Base-by-base conservation (phyloP, 2,888 invertebrate genomes). In the Eupithecia inturbata region DNA sequence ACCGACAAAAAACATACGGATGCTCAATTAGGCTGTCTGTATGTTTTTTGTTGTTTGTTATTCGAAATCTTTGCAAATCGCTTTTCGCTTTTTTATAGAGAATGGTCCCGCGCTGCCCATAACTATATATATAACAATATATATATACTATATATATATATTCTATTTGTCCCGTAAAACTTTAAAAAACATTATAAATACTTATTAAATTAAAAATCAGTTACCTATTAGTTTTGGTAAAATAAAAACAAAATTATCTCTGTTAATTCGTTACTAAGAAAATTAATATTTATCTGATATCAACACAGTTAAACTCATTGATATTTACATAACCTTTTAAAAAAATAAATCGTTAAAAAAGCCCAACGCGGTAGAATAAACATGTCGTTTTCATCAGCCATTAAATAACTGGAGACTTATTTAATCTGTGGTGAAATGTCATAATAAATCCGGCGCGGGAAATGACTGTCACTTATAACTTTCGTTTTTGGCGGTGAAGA, bases 271-370 rank as follows among this genome's bases (percentile, higher is more conserved):
- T 49, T 49, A 49, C 49, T n/a, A 49, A 49, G 49, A 49, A 49
- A n/a, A 45, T 19, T 4, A n/a, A 49, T n/a, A n/a, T 16, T 4
- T n/a, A 49, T 49, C 49, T 49, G 49, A 53, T 53, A 53, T 53
- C 53, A 53, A 53, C n/a, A 10, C 53, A 53, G n/a, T n/a, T 49
- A 9, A 22, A 12, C 19, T 10, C 53, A 53, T 53, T 53, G 22
- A 57, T 57, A 57, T 57, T 57, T 57, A 57, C 22, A 57, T 57
- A 57, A 14, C 26, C 22, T 57, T 57, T 62, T 62, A 62, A 62
- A 62, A 62, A 31, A 62, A 62, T 57, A 57, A 62, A 62, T 62
- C 31, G 62, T 31, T 62, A 9, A 31, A 62, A n/a, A 28, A 31
- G 7, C 9, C 31, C 31, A 31, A 19, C 19, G 62, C 19, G 28